phyloP scores from a whole-genome alignment of 2,888 invertebrate species.

The Automeris io region DNA sequence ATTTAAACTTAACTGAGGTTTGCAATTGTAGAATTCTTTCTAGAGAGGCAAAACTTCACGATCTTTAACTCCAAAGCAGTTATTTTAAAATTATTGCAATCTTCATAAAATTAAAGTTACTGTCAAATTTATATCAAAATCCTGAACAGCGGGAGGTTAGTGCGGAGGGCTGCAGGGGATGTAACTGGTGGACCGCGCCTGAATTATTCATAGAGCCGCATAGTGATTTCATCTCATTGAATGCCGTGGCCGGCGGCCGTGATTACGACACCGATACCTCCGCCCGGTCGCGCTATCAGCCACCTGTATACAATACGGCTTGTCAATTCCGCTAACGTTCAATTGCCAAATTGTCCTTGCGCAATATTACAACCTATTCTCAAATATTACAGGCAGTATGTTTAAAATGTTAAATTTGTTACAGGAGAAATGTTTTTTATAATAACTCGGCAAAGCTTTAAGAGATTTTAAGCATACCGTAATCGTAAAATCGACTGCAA shows the following conservation, averaged over 20 bases:
- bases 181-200: constrained; percentile 49
- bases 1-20: too few relatives aligned
- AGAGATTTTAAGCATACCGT: too few relatives aligned
- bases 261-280: constrained; percentile 72
- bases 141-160: constrained; percentile 20
- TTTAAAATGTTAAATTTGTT: neutral
- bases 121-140: constrained; percentile 50
- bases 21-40: too few relatives aligned
- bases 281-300: constrained; percentile 31
- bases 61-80: too few relatives aligned
- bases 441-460: too few relatives aligned
- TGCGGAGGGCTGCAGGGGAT: constrained; percentile 21
- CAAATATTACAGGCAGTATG: neutral
- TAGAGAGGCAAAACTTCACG: too few relatives aligned
- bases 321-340: constrained; percentile 38
- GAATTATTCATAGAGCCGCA: constrained; percentile 74
- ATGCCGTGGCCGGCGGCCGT: constrained; percentile 58
- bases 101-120: too few relatives aligned
- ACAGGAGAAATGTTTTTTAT: too few relatives aligned
- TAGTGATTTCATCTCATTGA: constrained; percentile 77
- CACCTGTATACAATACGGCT: constrained; percentile 44
- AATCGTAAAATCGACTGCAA: too few relatives aligned
- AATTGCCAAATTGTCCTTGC: constrained; percentile 10
- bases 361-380: too few relatives aligned
- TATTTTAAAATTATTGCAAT: too few relatives aligned